Conservation (phyloP, 1,140 invertebrate species). For the Schlechtendalia chinensis region DNA sequence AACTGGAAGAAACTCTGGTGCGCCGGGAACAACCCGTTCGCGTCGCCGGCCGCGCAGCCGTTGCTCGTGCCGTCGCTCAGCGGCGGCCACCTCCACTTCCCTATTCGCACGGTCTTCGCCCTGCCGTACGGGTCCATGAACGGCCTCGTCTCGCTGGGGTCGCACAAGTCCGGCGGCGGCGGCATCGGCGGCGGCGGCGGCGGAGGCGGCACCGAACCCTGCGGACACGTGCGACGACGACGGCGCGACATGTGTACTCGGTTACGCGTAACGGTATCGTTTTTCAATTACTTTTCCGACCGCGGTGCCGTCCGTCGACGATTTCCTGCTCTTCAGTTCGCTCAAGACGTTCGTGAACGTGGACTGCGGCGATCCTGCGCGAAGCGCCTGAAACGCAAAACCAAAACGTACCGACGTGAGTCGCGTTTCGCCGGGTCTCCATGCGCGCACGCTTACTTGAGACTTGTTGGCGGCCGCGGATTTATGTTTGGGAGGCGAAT, state of each 20-base stretch:
- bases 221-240: no score
- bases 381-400: conserved; percentile 48
- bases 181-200: conserved; percentile 84
- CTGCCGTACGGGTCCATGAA: conserved; percentile 88
- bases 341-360: conserved; percentile 62
- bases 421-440: no score
- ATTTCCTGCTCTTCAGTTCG: conserved; percentile 60
- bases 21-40: conserved; percentile 34
- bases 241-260: no score
- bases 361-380: conserved; percentile 57
- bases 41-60: conserved; percentile 55
- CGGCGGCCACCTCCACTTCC: conserved; percentile 95
- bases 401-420: no score
- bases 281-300: no score
- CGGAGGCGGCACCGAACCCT: conserved; percentile 66
- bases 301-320: conserved; percentile 54
- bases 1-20: conserved; percentile 78
- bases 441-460: conserved; percentile 54
- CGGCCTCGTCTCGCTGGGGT: conserved; percentile 73
- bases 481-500: conserved; percentile 43
- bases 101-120: conserved; percentile 92
- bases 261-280: no score
- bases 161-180: conserved; percentile 73
- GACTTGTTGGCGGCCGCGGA: conserved; percentile 58
- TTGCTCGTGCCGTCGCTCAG: conserved; percentile 71